A percentile compares a stretch with the other conserved stretches of the same genome.
Evolutionary conservation across 2,797 vertebrate genomes (phyloP).

Genomic region (Lagorchestes hirsutus): DNA sequence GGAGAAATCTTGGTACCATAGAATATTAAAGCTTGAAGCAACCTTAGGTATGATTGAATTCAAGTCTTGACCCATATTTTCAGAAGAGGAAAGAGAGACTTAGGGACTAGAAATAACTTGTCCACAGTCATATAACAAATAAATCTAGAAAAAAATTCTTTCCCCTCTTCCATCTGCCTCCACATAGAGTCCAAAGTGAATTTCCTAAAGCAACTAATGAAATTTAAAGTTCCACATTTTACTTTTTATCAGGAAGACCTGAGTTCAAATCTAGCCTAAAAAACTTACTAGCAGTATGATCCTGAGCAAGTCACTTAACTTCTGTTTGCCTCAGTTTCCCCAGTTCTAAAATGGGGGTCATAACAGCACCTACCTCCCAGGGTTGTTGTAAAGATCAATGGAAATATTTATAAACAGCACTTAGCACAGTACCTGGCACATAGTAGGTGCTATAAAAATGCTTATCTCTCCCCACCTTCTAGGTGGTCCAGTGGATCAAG

Average conservation of each 20-base stretch:
- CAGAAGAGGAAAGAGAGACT: background rate
- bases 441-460: too few species aligned
- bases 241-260: background rate
- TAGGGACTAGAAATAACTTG: background rate
- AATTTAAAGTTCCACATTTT: background rate
- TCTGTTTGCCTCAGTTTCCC: background rate
- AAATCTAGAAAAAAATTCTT: background rate
- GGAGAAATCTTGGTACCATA: background rate
- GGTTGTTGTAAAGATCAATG: too few species aligned
- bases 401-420: too few species aligned
- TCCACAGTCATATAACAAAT: background rate
- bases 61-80: background rate
- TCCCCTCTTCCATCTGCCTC: background rate
- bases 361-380: too few species aligned
- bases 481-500: too few species aligned
- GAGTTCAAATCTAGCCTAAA: background rate
- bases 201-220: background rate
- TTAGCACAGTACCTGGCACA: too few species aligned
- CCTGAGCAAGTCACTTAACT: background rate
- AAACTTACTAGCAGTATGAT: background rate
- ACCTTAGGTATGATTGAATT: background rate
- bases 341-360: background rate
- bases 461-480: too few species aligned
- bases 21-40: background rate
- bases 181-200: background rate